Base-by-base conservation (phyloP, 1,140 invertebrate species). In the Stegodyphus mimosarum region DNA sequence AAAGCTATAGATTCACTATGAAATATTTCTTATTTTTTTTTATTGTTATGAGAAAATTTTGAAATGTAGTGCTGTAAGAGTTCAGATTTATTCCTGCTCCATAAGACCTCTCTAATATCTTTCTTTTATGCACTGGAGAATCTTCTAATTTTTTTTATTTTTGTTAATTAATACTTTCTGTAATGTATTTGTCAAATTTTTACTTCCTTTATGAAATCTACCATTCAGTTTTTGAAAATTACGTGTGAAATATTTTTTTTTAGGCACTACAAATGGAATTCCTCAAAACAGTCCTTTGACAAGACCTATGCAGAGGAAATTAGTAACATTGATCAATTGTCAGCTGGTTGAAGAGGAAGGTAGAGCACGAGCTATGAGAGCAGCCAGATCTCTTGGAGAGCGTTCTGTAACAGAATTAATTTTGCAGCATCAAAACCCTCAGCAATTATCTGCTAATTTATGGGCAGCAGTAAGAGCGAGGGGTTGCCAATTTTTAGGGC, bases 401-500 rank as follows among this genome's bases (percentile, higher is more conserved):
- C 92, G 98, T 48, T 96, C 96, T 0, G 95, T 99, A 52, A 97
- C 96, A 1, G 98, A 99, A 90, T 92, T 99, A 3, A 97, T 99
- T 88, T 90, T 98, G 9, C 96, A 97, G 88, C 97, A 99, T 91
- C 95, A 98, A 91, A 97, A 97, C 92, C 95, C 95, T 51, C 95
- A 96, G 88, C 96, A 98, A 89, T 90, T 98, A 5, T 97, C 96
- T 76, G 94, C 96, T 9, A 97, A 97, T 91, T 91, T 99, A 17
- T 99, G 98, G 98, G 96, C 97, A 55, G 97, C 98, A 69, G 97
- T 99, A 5, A 91, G 98, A 81, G 96, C 97, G 5, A 92, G 98
- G 75, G 98, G 98, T 55, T 99, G 98, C 90, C 98, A 99, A 91
- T 99, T 99, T 91, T 93, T 99, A 13, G 98, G 98, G n/a, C 97